Conservation (phyloP, 2,113 vertebrate species). For the Erinaceus europaeus region DNA sequence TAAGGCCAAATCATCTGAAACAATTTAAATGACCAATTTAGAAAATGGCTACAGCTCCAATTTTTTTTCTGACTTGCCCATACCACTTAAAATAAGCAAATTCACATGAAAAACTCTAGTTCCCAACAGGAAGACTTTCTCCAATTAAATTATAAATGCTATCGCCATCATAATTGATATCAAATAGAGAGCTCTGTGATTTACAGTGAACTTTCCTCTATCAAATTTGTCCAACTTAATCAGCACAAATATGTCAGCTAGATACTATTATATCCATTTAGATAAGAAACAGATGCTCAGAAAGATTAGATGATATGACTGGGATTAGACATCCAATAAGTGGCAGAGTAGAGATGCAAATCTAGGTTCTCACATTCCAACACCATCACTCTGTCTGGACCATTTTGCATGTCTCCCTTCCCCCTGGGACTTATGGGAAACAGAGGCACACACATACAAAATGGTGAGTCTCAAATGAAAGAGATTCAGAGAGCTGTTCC, state of each 20-base stretch:
- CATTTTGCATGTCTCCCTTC: fast-evolving
- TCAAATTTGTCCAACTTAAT: neutral
- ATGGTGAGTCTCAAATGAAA: neutral
- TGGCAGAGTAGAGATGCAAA: neutral
- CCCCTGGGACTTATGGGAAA: fast-evolving
- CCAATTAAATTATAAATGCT: neutral
- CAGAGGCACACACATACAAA: neutral
- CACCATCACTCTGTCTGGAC: neutral
- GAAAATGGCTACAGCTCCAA: neutral
- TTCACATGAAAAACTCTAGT: neutral
- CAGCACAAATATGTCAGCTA: neutral
- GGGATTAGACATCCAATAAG: neutral
- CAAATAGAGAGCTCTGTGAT: neutral
- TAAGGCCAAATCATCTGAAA: neutral
- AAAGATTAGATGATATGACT: neutral
- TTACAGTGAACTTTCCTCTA: neutral
- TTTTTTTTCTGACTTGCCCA: neutral
- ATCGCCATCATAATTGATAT: neutral
- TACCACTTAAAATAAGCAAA: neutral
- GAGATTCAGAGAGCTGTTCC: neutral
- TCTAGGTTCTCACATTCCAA: neutral
- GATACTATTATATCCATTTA: neutral
- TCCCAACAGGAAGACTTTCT: neutral
- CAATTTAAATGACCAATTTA: neutral
- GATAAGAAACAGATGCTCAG: neutral